A percentile compares a stretch with the other conserved stretches of the same genome.
phyloP scores from a whole-genome alignment of 2,113 vertebrate genomes.

The Ammodramus savannarum region DNA sequence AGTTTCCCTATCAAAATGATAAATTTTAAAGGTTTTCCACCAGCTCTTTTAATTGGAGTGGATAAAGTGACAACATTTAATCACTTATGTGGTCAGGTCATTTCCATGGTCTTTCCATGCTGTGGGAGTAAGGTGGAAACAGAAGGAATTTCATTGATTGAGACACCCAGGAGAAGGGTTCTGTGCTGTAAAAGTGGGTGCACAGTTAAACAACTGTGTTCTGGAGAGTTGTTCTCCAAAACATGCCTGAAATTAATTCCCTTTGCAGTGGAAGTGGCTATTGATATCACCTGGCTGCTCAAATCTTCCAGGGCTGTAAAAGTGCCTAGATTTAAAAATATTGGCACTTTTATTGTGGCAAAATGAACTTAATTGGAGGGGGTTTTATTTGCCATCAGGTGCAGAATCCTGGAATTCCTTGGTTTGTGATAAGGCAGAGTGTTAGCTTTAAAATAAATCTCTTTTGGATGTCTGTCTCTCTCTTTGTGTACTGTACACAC shows the following conservation, averaged over 20 bases:
- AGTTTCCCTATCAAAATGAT: not conserved
- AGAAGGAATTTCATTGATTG: not conserved
- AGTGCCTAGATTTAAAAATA: not conserved
- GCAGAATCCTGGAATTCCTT: not conserved
- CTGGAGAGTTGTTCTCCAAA: not conserved
- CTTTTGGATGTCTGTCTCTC: not conserved
- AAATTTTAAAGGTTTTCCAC: not conserved
- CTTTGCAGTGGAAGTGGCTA: not conserved
- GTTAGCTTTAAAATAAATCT: not conserved
- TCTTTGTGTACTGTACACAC: not conserved
- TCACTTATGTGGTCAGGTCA: not conserved
- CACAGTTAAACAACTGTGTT: not conserved
- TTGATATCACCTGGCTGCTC: not conserved
- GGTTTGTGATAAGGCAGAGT: not conserved
- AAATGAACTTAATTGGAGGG: rapidly evolving
- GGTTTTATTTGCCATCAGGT: not conserved
- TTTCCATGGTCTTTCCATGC: not conserved
- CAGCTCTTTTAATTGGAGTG: not conserved
- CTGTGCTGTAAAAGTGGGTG: not conserved
- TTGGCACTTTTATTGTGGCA: too few species aligned
- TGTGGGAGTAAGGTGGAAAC: not conserved
- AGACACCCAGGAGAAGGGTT: not conserved
- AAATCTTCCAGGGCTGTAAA: not conserved
- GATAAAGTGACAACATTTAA: not conserved
- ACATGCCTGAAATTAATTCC: not conserved